Evolutionary conservation across 2,113 vertebrate species (phyloP), one percentile per base, ranked within the genome.

Genomic region (Bagarius yarrelli): DNA sequence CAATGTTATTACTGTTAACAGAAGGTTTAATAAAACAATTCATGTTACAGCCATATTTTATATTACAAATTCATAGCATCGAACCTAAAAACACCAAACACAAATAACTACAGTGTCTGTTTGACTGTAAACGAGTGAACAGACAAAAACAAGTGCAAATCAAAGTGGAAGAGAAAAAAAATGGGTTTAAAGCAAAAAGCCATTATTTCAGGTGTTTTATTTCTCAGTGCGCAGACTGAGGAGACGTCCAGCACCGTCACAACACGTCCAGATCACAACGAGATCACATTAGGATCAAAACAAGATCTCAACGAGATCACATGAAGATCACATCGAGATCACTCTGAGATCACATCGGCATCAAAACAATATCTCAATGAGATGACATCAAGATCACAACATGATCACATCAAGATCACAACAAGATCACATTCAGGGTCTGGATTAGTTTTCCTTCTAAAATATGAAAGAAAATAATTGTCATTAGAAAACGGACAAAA

Each of bases 381-480:
- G n/a, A n/a, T n/a, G n/a, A n/a, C n/a, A n/a, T n/a, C n/a, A n/a
- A n/a, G n/a, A n/a, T n/a, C n/a, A n/a, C n/a, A 8, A 40, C 8
- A 40, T 8, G 8, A 8, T 40, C 36, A 3, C 3, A 8, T 40
- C 36, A 3, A 40, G 36, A 40, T 40, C 36, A 8, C n/a, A 8
- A 40, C 8, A 3, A 8, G 36, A 40, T 40, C 36, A 9, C 1
- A 21, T 56, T 6, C 14, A 52, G 63, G 0, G 59, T 60, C 78
- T n/a, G 25, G 83, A 82, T 92, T 85, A 93, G 0, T 91, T 90
- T 23, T 88, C 1, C 83, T 93, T 92, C 92, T 93, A 81, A 66
- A 82, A 81, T 9, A 13, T 34, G 12, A 74, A 55, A 36, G 23
- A 75, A 75, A 67, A 71, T 55, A 15, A 78, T 6, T 53, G 9